A percentile compares a stretch with the other conserved stretches of the same genome.
Evolutionary conservation across 2,888 invertebrate species (phyloP).

Genomic region (Amblyjoppa proteus): DNA sequence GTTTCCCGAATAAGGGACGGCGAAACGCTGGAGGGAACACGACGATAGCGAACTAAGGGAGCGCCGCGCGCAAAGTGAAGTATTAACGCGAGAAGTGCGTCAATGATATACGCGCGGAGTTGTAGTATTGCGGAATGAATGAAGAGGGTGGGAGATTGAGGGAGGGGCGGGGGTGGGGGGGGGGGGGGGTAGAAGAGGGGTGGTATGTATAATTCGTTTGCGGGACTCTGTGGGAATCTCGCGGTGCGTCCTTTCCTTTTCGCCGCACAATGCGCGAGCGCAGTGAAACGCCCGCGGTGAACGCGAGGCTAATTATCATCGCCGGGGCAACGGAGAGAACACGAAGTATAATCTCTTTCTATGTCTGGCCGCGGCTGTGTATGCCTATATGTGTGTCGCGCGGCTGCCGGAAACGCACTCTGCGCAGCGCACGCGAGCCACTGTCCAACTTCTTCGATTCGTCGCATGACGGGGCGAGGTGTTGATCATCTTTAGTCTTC

Average conservation of each 20-base stretch:
- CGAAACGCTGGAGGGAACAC: constrained; percentile 39
- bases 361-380: neutral
- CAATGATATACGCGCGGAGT: constrained; percentile 65
- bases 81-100: constrained; percentile 62
- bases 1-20: constrained; percentile 45
- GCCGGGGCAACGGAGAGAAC: constrained; percentile 10
- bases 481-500: no score
- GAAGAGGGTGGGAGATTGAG: neutral
- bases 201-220: constrained; percentile 43
- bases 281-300: constrained; percentile 1
- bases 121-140: constrained; percentile 26
- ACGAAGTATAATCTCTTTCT: neutral
- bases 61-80: constrained; percentile 28
- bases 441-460: constrained; percentile 12
- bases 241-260: constrained; percentile 51
- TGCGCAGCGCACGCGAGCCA: neutral
- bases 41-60: constrained; percentile 11
- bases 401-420: constrained; percentile 4
- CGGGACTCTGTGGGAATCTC: constrained; percentile 62
- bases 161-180: neutral
- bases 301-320: constrained; percentile 48
- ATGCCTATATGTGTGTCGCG: neutral
- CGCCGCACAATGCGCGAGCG: constrained; percentile 30
- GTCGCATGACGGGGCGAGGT: neutral
- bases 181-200: neutral